Evolutionary conservation across 2,888 invertebrate species (phyloP).

Genomic region (Cheilosia vulpina): DNA sequence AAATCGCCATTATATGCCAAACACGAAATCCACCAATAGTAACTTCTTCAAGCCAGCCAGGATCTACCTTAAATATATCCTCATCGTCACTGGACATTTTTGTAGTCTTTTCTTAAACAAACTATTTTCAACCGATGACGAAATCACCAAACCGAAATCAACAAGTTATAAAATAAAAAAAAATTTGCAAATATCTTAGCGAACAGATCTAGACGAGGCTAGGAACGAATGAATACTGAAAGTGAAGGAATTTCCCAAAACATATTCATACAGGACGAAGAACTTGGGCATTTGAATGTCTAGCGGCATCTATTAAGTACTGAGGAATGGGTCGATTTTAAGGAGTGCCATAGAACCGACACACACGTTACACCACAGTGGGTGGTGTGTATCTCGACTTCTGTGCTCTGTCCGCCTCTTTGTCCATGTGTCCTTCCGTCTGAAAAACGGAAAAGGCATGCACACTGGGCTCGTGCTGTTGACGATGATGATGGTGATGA

Average conservation of each 20-base stretch:
- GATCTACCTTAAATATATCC: conserved; percentile 79
- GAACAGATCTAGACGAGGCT: conserved; percentile 58
- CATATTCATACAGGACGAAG: conserved; percentile 47
- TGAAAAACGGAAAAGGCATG: conserved; percentile 63
- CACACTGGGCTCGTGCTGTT: conserved; percentile 57
- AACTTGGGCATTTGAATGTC: conserved; percentile 57
- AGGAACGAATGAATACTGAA: conserved; percentile 65
- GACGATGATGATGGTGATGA: conserved; percentile 60
- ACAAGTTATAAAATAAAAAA: conserved; percentile 56
- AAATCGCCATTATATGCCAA: conserved; percentile 92
- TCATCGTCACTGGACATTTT: conserved; percentile 78
- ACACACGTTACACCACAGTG: conserved; percentile 43
- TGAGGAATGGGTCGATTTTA: conserved; percentile 74
- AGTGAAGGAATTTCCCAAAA: conserved; percentile 61
- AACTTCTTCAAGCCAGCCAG: conserved; percentile 89
- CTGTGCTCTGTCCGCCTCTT: background rate
- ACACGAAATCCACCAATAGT: conserved; percentile 89
- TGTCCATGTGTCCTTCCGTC: conserved; percentile 25
- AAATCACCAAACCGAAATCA: conserved; percentile 52
- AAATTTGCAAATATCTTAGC: conserved; percentile 43
- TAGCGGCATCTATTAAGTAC: conserved; percentile 56
- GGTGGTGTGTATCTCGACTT: conserved; percentile 47
- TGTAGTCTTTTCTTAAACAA: conserved; percentile 1
- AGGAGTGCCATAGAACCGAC: conserved; percentile 73
- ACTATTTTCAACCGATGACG: conserved; percentile 67